Evolutionary conservation across 1,140 invertebrate genomes (phyloP).

Genomic region (Pemphigus obesinymphae): DNA sequence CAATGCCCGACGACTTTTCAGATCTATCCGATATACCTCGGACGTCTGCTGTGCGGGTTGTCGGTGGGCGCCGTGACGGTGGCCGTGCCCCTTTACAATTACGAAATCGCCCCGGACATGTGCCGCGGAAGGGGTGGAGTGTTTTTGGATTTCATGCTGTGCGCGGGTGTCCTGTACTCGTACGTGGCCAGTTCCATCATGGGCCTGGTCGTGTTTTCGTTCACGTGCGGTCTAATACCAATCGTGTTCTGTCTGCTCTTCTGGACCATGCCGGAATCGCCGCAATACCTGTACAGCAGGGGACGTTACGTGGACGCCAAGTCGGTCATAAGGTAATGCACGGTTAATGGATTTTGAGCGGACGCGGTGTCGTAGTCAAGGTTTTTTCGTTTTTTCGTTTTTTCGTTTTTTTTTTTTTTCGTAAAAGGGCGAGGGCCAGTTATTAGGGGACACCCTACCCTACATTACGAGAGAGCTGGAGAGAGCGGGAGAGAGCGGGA

Average conservation of each 20-base stretch:
- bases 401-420: no score
- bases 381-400: no score
- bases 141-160: constrained; percentile 57
- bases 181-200: constrained; percentile 55
- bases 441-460: no score
- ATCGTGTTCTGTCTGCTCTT: constrained; percentile 53
- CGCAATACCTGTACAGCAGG: constrained; percentile 47
- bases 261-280: constrained; percentile 54
- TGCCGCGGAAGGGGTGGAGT: constrained; percentile 59
- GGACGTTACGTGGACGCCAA: constrained; percentile 44
- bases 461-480: no score
- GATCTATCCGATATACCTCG: constrained; percentile 53
- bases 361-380: no score
- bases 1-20: no score
- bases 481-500: no score
- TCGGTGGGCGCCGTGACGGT: constrained; percentile 62
- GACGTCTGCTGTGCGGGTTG: constrained; percentile 62
- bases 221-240: constrained; percentile 51
- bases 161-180: constrained; percentile 57
- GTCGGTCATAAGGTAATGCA: no score
- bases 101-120: constrained; percentile 52
- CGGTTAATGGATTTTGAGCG: no score
- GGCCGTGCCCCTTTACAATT: constrained; percentile 56
- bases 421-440: no score
- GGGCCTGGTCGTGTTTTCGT: constrained; percentile 51